Evolutionary conservation across 1,140 invertebrate species (phyloP).

Genomic region (Nasonia giraulti): DNA sequence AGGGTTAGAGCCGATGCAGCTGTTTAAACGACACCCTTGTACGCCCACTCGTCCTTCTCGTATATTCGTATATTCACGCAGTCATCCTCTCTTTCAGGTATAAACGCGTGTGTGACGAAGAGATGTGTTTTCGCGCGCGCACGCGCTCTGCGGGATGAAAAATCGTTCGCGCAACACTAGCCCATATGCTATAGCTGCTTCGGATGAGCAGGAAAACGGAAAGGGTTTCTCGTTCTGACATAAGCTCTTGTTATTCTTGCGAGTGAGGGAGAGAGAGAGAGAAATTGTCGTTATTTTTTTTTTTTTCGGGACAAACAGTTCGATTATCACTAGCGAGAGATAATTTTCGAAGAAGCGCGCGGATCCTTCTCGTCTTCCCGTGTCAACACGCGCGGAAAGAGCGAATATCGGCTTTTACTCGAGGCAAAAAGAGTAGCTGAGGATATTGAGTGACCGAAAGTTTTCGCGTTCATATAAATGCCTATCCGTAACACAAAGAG

Average conservation of each 20-base stretch:
- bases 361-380: conserved; percentile 17
- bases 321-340: background rate
- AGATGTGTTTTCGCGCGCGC: conserved; percentile 28
- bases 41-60: conserved; percentile 54
- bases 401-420: conserved; percentile 26
- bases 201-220: background rate
- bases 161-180: background rate
- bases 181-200: background rate
- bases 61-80: conserved; percentile 47
- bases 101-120: background rate
- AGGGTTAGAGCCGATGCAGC: conserved; percentile 60
- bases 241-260: background rate
- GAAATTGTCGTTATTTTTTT: too few species aligned
- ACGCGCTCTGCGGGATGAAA: conserved; percentile 28
- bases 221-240: background rate
- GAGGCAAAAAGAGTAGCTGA: background rate
- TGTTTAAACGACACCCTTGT: conserved; percentile 64
- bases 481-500: background rate
- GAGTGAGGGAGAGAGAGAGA: too few species aligned
- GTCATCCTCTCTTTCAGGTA: conserved; percentile 60
- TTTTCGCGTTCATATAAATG: too few species aligned
- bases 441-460: background rate
- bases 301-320: too few species aligned
- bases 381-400: conserved; percentile 35
- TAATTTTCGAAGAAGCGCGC: background rate